Evolutionary conservation across 1,140 invertebrate genomes (phyloP).

Genomic region (Drosophila repleta): DNA sequence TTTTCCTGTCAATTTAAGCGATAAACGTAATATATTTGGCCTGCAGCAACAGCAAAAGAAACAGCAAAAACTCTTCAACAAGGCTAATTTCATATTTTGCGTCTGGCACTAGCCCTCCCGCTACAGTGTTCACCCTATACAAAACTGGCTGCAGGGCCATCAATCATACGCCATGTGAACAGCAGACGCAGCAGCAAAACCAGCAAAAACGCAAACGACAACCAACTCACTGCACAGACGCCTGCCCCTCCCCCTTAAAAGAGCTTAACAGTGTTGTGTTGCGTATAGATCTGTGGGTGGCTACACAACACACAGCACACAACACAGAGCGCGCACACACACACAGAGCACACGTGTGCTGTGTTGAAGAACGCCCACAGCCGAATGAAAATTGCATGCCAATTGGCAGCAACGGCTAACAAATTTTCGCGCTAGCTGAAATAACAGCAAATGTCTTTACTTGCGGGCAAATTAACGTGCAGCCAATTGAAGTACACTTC

Average conservation of each 20-base stretch:
- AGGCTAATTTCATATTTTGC: constrained; percentile 68
- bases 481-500: constrained; percentile 41
- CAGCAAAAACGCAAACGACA: constrained; percentile 28
- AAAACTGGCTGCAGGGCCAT: constrained; percentile 61
- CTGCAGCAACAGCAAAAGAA: constrained; percentile 23
- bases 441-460: constrained; percentile 35
- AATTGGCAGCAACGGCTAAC: constrained; percentile 53
- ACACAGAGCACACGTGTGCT: constrained; percentile 13
- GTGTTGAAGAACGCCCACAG: constrained; percentile 46
- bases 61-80: constrained; percentile 25
- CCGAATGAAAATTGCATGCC: constrained; percentile 55
- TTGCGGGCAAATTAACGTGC: constrained; percentile 50
- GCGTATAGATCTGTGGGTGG: constrained; percentile 31
- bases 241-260: background rate
- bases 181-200: constrained; percentile 48
- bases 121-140: constrained; percentile 1
- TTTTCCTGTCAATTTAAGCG: constrained; percentile 65
- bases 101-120: constrained; percentile 6
- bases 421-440: constrained; percentile 37
- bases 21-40: constrained; percentile 68
- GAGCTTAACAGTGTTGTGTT: constrained; percentile 15
- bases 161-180: constrained; percentile 80
- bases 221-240: constrained; percentile 57
- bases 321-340: background rate
- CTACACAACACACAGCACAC: constrained; percentile 4